Conservation (phyloP, 2,888 invertebrate species). For the Drosophila antonietae region DNA sequence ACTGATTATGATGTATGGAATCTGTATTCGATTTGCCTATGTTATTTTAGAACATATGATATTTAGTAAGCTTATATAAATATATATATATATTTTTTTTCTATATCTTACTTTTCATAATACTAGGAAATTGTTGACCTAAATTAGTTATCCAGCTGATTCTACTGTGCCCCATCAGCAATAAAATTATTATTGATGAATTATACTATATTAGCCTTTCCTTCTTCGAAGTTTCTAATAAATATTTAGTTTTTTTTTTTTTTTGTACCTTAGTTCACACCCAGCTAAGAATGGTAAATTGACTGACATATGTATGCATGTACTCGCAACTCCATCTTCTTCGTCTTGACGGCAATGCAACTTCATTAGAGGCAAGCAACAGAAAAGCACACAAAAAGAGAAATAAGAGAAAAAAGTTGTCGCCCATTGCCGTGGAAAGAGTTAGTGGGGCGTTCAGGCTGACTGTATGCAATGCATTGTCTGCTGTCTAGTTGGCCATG, state of each 20-base stretch:
- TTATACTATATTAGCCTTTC: neutral
- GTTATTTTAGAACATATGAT: neutral
- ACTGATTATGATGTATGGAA: neutral
- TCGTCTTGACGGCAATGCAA: constrained; percentile 47
- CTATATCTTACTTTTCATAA: neutral
- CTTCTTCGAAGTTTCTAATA: neutral
- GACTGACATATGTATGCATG: constrained; percentile 21
- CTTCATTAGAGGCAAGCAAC: constrained; percentile 67
- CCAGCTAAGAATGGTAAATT: constrained; percentile 5
- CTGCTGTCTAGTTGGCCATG: constrained; percentile 34
- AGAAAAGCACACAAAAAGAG: constrained; percentile 16
- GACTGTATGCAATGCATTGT: constrained; percentile 45
- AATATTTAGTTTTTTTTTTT: neutral
- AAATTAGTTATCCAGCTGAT: no score
- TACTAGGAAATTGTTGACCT: neutral
- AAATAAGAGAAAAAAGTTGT: constrained; percentile 30
- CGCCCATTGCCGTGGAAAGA: constrained; percentile 42
- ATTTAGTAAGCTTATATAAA: neutral
- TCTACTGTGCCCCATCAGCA: no score
- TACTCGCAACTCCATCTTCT: constrained; percentile 14
- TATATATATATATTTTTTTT: neutral
- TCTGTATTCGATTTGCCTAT: neutral
- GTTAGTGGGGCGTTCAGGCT: constrained; percentile 64
- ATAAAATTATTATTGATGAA: neutral
- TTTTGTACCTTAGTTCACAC: neutral